phyloP scores from a whole-genome alignment of 2,888 invertebrate species.

The Drosophila nr. perissopoda region DNA sequence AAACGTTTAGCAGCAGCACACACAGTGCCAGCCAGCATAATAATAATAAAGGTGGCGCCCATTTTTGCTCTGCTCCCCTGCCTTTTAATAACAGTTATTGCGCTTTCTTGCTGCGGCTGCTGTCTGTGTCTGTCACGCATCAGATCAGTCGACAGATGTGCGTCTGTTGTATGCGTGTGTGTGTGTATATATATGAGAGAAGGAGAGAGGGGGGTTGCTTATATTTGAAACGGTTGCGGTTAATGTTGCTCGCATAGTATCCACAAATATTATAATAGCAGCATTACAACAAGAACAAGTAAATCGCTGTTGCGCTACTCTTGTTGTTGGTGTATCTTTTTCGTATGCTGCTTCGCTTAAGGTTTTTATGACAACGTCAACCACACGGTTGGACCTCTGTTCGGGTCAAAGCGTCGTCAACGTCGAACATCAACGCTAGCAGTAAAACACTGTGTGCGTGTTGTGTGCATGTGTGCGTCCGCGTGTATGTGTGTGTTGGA shows the following conservation, averaged over 20 bases:
- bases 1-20: constrained; percentile 57
- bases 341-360: constrained; percentile 45
- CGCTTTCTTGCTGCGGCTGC: constrained; percentile 40
- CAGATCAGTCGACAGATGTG: constrained; percentile 48
- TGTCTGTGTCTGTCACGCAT: constrained; percentile 59
- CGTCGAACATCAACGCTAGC: constrained; percentile 19
- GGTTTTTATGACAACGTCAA: constrained; percentile 45
- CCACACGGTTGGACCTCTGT: constrained; percentile 43
- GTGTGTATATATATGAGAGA: background rate
- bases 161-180: background rate
- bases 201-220: background rate
- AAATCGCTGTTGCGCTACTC: constrained; percentile 14
- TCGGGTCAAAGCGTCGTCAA: constrained; percentile 49
- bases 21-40: constrained; percentile 21
- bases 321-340: constrained; percentile 26
- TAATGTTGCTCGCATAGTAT: constrained; percentile 9
- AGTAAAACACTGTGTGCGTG: constrained; percentile 17
- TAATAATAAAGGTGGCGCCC: constrained; percentile 49
- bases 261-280: constrained; percentile 26
- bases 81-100: constrained; percentile 71
- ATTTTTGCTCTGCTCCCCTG: constrained; percentile 21
- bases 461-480: background rate
- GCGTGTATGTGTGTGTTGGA: constrained; percentile 10
- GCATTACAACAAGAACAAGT: constrained; percentile 23
- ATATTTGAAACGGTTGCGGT: constrained; percentile 5